These are phyloP conservation scores for Cerastoderma edule DNA, from an alignment of 2,888 invertebrate species.

Conservation along the genomic window DNA sequence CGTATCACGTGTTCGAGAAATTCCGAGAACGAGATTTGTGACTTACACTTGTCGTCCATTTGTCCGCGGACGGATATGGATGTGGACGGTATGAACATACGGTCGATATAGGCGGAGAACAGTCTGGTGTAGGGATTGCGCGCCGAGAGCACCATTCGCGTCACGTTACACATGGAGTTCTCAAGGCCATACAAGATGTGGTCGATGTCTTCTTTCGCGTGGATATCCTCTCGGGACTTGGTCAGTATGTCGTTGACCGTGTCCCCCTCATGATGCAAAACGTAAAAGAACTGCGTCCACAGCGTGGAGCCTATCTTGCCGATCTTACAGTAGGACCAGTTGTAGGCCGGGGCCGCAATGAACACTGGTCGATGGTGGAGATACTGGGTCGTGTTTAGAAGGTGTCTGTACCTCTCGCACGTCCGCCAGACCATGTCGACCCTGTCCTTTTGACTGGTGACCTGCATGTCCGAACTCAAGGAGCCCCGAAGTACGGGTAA, in stretches of 20 bases:
- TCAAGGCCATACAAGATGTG: neutral
- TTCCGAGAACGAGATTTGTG: constrained; percentile 8
- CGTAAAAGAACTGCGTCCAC: constrained; percentile 15
- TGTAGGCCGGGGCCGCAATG: neutral
- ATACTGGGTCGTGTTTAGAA: neutral
- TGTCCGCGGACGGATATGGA: constrained; percentile 8
- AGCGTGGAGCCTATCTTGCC: constrained; percentile 14
- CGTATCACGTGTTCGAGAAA: constrained; percentile 7
- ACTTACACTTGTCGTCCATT: constrained; percentile 7
- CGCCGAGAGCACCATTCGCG: constrained; percentile 11
- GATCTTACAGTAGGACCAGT: constrained; percentile 23
- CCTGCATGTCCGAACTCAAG: too few relatives aligned
- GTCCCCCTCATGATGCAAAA: constrained; percentile 8
- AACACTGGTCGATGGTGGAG: neutral
- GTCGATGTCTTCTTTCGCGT: neutral
- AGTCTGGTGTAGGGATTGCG: constrained; percentile 7
- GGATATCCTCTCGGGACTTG: constrained; percentile 3
- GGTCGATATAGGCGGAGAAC: constrained; percentile 13
- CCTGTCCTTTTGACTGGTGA: constrained; percentile 7
- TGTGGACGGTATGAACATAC: constrained; percentile 12
- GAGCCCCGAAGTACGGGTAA: too few relatives aligned
- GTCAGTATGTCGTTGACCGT: neutral
- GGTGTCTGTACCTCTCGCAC: neutral
- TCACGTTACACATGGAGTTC: neutral
- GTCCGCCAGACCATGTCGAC: neutral